A percentile compares a stretch with the other conserved stretches of the same genome.
Evolutionary conservation across 2,888 invertebrate species (phyloP).

Genomic region (Dermolepida albohirtum): DNA sequence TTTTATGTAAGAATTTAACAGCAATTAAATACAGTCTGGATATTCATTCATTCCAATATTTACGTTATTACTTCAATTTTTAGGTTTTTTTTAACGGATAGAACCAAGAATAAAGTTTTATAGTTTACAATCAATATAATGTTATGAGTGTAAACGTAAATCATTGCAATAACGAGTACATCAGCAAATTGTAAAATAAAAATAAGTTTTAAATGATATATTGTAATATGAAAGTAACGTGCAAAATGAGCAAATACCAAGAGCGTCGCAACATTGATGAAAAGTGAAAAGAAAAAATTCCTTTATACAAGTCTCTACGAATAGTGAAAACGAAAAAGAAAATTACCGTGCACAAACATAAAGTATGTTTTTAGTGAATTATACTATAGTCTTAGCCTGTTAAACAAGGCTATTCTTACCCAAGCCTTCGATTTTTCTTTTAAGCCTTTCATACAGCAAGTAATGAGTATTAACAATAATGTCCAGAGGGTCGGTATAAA

Average conservation of each 20-base stretch:
- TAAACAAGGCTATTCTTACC: conserved; percentile 33
- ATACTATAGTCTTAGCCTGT: conserved; percentile 32
- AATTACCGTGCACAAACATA: conserved; percentile 12
- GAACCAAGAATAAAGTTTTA: too few species aligned
- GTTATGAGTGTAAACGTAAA: too few species aligned
- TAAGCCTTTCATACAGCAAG: conserved; percentile 42
- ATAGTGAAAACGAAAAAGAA: background rate
- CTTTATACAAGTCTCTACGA: too few species aligned
- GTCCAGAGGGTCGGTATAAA: conserved; percentile 47
- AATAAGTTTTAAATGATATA: conserved; percentile 3
- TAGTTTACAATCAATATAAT: too few species aligned
- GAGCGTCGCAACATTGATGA: too few species aligned
- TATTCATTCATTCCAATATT: too few species aligned
- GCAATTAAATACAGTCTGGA: too few species aligned
- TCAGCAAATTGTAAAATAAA: background rate
- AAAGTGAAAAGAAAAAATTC: conserved; percentile 42
- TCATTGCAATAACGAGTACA: too few species aligned
- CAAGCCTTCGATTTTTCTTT: conserved; percentile 10
- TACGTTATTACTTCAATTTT: too few species aligned
- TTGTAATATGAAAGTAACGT: background rate
- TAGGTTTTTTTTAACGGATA: too few species aligned
- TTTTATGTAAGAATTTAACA: too few species aligned
- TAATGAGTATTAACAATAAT: conserved; percentile 48
- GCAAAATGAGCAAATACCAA: too few species aligned
- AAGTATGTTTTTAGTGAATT: conserved; percentile 48